phyloP scores from a whole-genome alignment of 2,113 vertebrate genomes.

The Sander lucioperca region DNA sequence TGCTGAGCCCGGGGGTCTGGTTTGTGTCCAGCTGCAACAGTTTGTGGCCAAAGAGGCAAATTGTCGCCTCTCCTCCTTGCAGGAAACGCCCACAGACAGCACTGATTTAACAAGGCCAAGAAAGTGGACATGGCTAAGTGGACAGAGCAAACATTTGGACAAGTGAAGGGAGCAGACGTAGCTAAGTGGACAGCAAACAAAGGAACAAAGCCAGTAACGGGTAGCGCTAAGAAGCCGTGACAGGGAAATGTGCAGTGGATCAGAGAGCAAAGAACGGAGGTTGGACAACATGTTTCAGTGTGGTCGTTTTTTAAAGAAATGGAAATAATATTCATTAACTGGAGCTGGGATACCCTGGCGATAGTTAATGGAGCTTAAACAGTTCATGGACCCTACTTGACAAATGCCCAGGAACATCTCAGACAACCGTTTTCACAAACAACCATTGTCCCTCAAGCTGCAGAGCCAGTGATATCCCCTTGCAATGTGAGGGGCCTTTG shows the following conservation, averaged over 20 bases:
- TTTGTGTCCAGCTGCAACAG: slow-evolving; percentile 75
- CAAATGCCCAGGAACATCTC: slow-evolving; percentile 50
- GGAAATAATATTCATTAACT: slow-evolving; percentile 43
- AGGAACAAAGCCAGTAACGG: slow-evolving; percentile 56
- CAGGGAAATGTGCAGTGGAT: slow-evolving; percentile 14
- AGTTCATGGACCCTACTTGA: slow-evolving; percentile 34
- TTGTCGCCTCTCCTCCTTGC: slow-evolving; percentile 74
- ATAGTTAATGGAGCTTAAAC: slow-evolving; percentile 42
- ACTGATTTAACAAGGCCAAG: slow-evolving; percentile 54
- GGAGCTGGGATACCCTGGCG: background rate
- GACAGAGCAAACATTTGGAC: slow-evolving; percentile 73
- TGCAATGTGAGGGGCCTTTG: slow-evolving; percentile 55
- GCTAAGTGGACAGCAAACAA: slow-evolving; percentile 75
- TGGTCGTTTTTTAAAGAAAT: slow-evolving; percentile 31
- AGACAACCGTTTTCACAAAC: slow-evolving; percentile 59
- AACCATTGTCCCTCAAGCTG: slow-evolving; percentile 58
- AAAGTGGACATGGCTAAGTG: slow-evolving; percentile 74
- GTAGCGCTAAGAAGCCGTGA: slow-evolving; percentile 59
- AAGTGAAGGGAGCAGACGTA: slow-evolving; percentile 40
- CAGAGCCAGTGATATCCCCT: slow-evolving; percentile 59
- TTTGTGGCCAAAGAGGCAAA: slow-evolving; percentile 79
- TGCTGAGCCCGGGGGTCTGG: slow-evolving; percentile 66
- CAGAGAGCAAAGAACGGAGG: background rate
- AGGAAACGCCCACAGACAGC: slow-evolving; percentile 60
- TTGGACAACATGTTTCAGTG: background rate